Base-by-base conservation (phyloP, 2,797 vertebrate species). In the Gallinago nigripennis region DNA sequence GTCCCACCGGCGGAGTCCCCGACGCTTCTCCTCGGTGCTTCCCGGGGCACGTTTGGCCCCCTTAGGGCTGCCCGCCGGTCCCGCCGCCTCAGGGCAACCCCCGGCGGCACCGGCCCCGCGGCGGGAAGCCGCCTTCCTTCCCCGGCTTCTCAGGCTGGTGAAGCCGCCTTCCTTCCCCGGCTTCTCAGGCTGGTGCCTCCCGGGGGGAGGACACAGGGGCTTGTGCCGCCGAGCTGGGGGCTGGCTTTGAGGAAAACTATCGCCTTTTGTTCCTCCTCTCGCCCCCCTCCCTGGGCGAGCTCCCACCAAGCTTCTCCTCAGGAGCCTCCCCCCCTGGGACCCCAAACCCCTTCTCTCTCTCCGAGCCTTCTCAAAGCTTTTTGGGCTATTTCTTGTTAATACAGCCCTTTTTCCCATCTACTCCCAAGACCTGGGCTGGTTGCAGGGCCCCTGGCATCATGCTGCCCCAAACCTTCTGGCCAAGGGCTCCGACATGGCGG, bases 181-280 rank as follows among this genome's bases (percentile, higher is more conserved):
- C 28, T 58, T 10, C 31, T 39, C 31, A 8, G 45, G 51, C 27
- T 39, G 8, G 31, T 53, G 60, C 27, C 13, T 25, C 53, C 17
- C 28, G 5, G 4, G 12, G 37, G n/a, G 27, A 30, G 12, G 1
- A 15, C 35, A 7, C 13, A 6, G 60, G 21, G 13, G 19, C 50
- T 48, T 27, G 12, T 21, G 69, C 19, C 41, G 53, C 41, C 18
- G 60, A 19, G 83, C 69, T 41, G 37, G 30, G 58, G 39, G n/a
- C 61, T 51, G 78, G n/a, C 45, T 27, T 8, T 68, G 58, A 33
- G 30, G 46, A 50, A 68, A 92, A 21, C 45, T 83, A 45, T 79
- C 11, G 72, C 76, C 83, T 88, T 94, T 95, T 90, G 85, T 95
- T 92, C 69, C 30, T 61, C 17, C 51, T 46, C 37, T 76, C 6